Evolutionary conservation across 2,888 invertebrate species (phyloP), one percentile per base, ranked within the genome.

Genomic region (Pristionchus japonicus): DNA sequence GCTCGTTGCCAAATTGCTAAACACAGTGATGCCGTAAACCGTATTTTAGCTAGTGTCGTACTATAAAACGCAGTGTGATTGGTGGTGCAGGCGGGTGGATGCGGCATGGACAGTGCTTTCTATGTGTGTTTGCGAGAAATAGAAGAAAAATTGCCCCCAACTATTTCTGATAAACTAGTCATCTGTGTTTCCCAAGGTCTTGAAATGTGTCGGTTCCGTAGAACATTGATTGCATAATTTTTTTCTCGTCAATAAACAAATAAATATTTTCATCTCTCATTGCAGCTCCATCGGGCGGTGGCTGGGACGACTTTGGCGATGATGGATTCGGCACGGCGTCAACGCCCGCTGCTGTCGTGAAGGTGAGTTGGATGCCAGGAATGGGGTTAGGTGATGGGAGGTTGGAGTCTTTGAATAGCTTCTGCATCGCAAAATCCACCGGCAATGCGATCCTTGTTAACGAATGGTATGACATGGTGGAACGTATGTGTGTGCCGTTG

Each of bases 241-340:
- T 52, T 13, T 52, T 52, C 52, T 52, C 17, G 52, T 20, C 3
- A 15, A 52, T 52, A 20, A 2, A 1, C 52, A 3, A 52, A 52
- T 52, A 3, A 23, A 52, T 52, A 4, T 61, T n/a, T n/a, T 61
- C 61, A n/a, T 61, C 1, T 27, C 17, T 52, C 70, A 15, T 34
- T 70, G 9, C 70, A 70, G 70, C 13, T 6, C 34, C 70, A 6
- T 37, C 40, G 20, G 52, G 80, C 20, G 87, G 87, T 15, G 88
- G 88, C 34, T 89, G 88, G 88, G 88, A 89, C 27, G 88, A 89
- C 82, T 87, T 87, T 64, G 86, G 70, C 7, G 88, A 43, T 3
- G 86, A 83, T 31, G 84, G 52, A 23, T 37, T 57, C 37, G 40
- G n/a, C 13, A 20, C 40, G 7, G 34, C 74, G 31, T 17, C 70